These are phyloP conservation scores for Pagetopsis macropterus DNA, from an alignment of 2,797 vertebrate genomes.

Conservation along the genomic window DNA sequence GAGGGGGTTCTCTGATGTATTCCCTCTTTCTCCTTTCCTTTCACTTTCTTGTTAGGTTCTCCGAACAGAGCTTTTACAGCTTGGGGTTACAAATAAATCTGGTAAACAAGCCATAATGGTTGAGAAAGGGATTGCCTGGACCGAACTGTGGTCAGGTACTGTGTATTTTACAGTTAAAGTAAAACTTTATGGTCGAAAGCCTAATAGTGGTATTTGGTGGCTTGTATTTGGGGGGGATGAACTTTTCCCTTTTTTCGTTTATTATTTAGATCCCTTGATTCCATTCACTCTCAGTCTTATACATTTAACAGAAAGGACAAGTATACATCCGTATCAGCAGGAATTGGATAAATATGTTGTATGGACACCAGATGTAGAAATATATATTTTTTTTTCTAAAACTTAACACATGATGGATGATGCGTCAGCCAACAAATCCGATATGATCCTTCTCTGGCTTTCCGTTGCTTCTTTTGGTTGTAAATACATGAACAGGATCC, in stretches of 20 bases:
- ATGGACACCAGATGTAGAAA: not conserved
- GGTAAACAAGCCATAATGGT: slow-evolving; percentile 36
- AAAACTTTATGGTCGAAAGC: slow-evolving; percentile 32
- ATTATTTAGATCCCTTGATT: not conserved
- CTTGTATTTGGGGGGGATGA: slow-evolving; percentile 21
- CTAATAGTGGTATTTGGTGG: slow-evolving; percentile 42
- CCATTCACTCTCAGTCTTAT: no score
- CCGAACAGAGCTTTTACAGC: slow-evolving; percentile 3
- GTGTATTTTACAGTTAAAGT: slow-evolving; percentile 58
- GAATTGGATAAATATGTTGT: not conserved
- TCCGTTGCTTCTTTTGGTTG: slow-evolving; percentile 37
- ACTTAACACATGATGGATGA: slow-evolving; percentile 13
- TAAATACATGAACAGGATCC: slow-evolving; percentile 1
- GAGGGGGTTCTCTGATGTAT: slow-evolving; percentile 3
- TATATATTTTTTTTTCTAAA: slow-evolving; percentile 3
- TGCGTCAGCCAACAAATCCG: slow-evolving; percentile 2
- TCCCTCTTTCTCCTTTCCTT: slow-evolving; percentile 6
- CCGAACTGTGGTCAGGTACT: slow-evolving; percentile 58
- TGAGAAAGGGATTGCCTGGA: slow-evolving; percentile 31
- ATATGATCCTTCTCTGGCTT: slow-evolving; percentile 10
- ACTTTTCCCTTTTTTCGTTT: slow-evolving; percentile 16
- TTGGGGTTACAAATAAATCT: slow-evolving; percentile 44
- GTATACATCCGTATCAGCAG: not conserved
- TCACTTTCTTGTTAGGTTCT: slow-evolving; percentile 35
- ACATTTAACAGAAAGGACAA: not conserved